These are phyloP conservation scores for Phocoena sinus DNA, from an alignment of 2,113 vertebrate species.

Conservation along the genomic window DNA sequence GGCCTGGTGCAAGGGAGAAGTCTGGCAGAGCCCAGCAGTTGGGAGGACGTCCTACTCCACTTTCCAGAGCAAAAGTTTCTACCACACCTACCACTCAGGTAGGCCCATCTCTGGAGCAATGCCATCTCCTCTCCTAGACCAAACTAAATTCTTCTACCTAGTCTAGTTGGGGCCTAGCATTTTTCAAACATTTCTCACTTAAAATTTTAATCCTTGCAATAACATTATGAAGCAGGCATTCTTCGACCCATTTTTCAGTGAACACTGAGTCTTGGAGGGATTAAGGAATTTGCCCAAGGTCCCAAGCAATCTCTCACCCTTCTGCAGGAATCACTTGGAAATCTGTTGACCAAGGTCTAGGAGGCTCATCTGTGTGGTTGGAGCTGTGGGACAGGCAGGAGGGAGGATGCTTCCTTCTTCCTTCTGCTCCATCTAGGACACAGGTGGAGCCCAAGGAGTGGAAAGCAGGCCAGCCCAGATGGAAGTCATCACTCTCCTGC, in stretches of 20 bases:
- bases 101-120: not conserved
- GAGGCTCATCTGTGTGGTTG: not conserved
- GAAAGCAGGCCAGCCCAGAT: constrained; percentile 52
- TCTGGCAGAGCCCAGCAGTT: not conserved
- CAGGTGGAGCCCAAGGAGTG: constrained; percentile 53
- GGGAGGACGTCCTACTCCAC: not conserved
- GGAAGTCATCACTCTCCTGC: constrained; percentile 52
- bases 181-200: not conserved
- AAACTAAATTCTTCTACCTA: not conserved
- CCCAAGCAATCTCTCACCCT: not conserved
- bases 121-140: not conserved
- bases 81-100: not conserved
- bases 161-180: not conserved
- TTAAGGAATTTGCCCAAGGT: not conserved
- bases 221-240: not conserved
- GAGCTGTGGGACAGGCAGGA: not conserved
- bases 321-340: not conserved
- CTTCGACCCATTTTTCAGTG: not conserved
- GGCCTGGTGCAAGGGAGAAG: not conserved
- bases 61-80: not conserved
- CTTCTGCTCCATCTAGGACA: constrained; percentile 21
- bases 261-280: not conserved
- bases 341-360: not conserved
- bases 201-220: not conserved
- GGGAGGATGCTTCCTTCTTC: not conserved